Evolutionary conservation across 35 echinoderm and acorn worm genomes (phyloP), one percentile per base, ranked within the genome.

Genomic region (Heliocidaris erythrogramma): DNA sequence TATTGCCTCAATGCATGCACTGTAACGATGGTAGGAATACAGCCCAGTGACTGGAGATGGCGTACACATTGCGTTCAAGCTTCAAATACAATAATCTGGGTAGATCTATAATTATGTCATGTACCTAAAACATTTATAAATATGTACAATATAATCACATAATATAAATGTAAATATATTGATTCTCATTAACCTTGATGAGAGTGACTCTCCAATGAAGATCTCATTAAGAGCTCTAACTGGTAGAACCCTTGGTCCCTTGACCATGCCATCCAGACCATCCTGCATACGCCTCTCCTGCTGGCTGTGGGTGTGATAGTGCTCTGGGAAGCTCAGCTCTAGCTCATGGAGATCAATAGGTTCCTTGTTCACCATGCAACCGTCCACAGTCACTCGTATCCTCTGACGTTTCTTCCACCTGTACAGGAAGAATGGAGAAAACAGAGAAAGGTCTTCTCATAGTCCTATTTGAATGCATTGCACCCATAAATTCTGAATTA

Each of bases 121-220:
- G 35, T 3, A 42, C 35, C 35, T 42, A 42, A 42, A 42, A 42
- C 35, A 42, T 42, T 42, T 0, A 42, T 42, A 42, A 42, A 42
- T 42, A 42, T 42, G 35, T 42, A 42, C 35, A 42, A 42, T 42
- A 1, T 42, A 42, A 42, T 42, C 35, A 42, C 3, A 42, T 42
- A 1, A 42, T 42, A 42, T 42, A 42, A 42, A 42, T 42, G 35
- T 3, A 42, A 42, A 0, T 42, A 42, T 42, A 42, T 42, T 42
- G 35, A 42, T 42, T 42, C 35, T 42, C 35, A 42, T 42, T 42
- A 42, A 99, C 98, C 96, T 97, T 94, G 98, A 99, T 90, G 98
- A 97, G 10, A 99, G 85, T 30, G 98, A 97, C 90, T 99, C 98
- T 65, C 98, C 98, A 59, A 99, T 96, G 61, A 97, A 99, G 53